Base-by-base conservation (phyloP, 2,797 vertebrate species). In the Corythornis leucogaster region DNA sequence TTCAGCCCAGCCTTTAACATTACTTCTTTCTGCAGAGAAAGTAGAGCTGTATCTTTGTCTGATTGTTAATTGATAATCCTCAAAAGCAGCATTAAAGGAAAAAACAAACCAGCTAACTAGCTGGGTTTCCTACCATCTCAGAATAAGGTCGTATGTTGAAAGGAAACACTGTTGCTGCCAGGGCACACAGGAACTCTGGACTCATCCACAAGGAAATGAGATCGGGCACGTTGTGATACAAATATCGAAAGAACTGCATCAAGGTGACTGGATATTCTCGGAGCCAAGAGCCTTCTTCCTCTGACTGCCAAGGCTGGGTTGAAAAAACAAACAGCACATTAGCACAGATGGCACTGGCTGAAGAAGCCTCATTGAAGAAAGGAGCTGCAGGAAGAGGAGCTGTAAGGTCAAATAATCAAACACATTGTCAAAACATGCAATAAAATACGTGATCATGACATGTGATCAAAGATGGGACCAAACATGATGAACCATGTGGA, bases 261-360 rank as follows among this genome's bases (percentile, higher is more conserved):
- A 99, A 97, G 6, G 99, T 99, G 92, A 99, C 98, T 0, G 99
- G 99, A 79, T 99, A 99, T 77, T 99, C 99, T 83, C 99, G 98
- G 59, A 99, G 98, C 99, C 99, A 99, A 31, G 99, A 99, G 4
- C 99, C 99, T 91, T 99, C 99, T 93, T 99, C 99, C 96, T 99
- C 99, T 0, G 99, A 99, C 95, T 99, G 99, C 99, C 99, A 99
- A 2, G 99, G 99, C 99, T 99, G 93, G 21, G 43, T 68, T 24
- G 30, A 46, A 63, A 95, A 95, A 73, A 21, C 61, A 88, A 85
- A 62, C 3, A 51, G 5, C 8, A 51, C 4, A 5, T 96, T 64
- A 96, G 51, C 31, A 80, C 20, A 80, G 54, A 35, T 9, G 35
- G 73, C 6, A 48, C 8, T 35, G 45, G 20, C 1, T 8, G 33